Percentiles rank a stretch among this genome's conserved stretches.
These are phyloP conservation scores for Cynopterus brachyotis DNA, from an alignment of 2,113 vertebrate species.

Conservation along the genomic window DNA sequence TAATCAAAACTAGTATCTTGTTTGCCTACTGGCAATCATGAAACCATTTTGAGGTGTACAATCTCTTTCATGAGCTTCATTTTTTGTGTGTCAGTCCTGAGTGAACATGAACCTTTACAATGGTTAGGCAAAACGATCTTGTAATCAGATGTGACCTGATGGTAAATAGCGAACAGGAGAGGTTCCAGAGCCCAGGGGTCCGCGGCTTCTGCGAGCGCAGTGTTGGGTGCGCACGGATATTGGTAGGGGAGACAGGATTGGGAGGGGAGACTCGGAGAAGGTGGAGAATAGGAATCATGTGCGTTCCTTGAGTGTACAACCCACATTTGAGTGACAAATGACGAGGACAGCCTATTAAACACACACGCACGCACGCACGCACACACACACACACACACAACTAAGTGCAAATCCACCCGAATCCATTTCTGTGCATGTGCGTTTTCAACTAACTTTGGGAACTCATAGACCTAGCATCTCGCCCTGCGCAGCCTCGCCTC, in stretches of 20 bases:
- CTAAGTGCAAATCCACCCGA: neutral
- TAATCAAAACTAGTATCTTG: neutral
- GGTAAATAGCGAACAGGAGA: accelerated
- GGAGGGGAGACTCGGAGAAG: neutral
- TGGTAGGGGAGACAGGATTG: neutral
- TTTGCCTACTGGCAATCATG: neutral
- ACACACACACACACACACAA: no score
- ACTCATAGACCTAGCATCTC: neutral
- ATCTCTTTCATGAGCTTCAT: neutral
- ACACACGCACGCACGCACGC: no score
- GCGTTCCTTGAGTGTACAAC: slow-evolving; percentile 60
- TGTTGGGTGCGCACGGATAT: neutral
- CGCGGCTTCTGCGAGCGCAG: neutral
- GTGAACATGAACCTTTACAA: neutral
- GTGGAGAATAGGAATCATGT: slow-evolving; percentile 64
- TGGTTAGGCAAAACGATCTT: neutral
- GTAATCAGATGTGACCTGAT: neutral
- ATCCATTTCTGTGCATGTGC: neutral
- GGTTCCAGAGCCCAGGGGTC: neutral
- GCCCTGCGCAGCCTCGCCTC: neutral
- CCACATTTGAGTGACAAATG: slow-evolving; percentile 75
- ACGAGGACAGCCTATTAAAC: slow-evolving; percentile 53
- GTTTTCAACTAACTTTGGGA: slow-evolving; percentile 69
- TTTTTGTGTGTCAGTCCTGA: neutral
- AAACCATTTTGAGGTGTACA: neutral